Evolutionary conservation across 37 sponge, comb jelly and placozoan genomes (phyloP).

Genomic region (Crambe crambe): DNA sequence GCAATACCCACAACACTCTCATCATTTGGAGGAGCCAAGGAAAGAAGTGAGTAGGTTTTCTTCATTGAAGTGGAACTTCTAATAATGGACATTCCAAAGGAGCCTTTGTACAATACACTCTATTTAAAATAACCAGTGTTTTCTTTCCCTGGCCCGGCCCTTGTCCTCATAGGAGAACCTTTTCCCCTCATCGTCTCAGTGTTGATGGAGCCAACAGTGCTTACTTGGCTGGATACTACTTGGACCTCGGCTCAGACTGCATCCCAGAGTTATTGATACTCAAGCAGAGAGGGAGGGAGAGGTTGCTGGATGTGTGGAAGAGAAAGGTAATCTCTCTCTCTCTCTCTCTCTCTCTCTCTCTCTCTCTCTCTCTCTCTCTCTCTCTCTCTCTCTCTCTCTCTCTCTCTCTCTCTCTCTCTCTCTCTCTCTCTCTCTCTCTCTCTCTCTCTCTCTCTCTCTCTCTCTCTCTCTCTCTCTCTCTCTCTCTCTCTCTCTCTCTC

Average conservation of each 20-base stretch:
- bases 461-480: too few relatives aligned
- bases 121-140: background rate
- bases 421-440: background rate
- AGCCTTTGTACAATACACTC: background rate
- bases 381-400: background rate
- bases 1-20: background rate
- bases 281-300: background rate
- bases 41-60: constrained; percentile 5
- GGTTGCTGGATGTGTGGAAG: constrained; percentile 7
- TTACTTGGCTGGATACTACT: background rate
- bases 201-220: background rate
- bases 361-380: background rate
- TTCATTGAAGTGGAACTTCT: too few relatives aligned
- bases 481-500: too few relatives aligned
- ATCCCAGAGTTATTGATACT: constrained; percentile 18
- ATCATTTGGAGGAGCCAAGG: constrained; percentile 29
- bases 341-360: constrained; percentile 1
- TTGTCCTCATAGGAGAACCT: background rate
- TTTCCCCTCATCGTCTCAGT: background rate
- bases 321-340: background rate
- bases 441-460: background rate
- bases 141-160: background rate
- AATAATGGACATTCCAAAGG: too few relatives aligned
- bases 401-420: background rate
- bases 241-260: constrained; percentile 53